These are phyloP conservation scores for Epinephelus cyanopodus DNA, from an alignment of 2,113 vertebrate genomes.

Conservation along the genomic window DNA sequence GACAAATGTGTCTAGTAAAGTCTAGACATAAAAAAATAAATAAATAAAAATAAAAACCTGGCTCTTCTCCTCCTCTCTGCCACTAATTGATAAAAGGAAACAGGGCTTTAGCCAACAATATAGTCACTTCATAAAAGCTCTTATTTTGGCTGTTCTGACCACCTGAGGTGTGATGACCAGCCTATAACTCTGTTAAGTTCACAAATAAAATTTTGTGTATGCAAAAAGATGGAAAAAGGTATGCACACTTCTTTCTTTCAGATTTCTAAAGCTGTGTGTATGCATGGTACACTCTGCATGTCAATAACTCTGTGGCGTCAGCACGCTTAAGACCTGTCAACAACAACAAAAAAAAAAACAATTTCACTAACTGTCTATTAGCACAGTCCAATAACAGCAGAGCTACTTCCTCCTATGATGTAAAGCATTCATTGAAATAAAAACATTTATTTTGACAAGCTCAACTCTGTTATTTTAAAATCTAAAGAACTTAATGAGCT, in stretches of 20 bases:
- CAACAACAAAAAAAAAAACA: too few species aligned
- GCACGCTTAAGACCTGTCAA: too few species aligned
- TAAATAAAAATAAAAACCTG: not conserved
- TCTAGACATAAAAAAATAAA: not conserved
- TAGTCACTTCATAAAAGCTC: not conserved
- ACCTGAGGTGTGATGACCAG: not conserved
- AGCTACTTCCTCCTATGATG: too few species aligned
- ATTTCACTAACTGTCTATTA: too few species aligned
- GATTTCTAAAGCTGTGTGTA: not conserved
- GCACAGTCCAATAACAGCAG: too few species aligned
- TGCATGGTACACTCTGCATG: too few species aligned
- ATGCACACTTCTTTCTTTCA: not conserved
- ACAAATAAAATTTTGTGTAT: not conserved
- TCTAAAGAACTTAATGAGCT: too few species aligned
- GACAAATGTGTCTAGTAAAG: conserved; percentile 16
- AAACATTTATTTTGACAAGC: too few species aligned
- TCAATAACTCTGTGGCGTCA: too few species aligned
- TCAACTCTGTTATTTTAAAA: too few species aligned
- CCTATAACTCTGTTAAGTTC: too few species aligned
- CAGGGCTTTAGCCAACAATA: not conserved
- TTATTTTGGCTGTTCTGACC: not conserved
- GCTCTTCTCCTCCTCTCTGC: not conserved
- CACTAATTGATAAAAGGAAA: not conserved
- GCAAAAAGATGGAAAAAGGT: not conserved
- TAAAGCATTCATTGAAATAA: too few species aligned